Percentiles rank a stretch among this genome's conserved stretches.
phyloP scores from a whole-genome alignment of 2,113 vertebrate species.

The Poicephalus meyeri region DNA sequence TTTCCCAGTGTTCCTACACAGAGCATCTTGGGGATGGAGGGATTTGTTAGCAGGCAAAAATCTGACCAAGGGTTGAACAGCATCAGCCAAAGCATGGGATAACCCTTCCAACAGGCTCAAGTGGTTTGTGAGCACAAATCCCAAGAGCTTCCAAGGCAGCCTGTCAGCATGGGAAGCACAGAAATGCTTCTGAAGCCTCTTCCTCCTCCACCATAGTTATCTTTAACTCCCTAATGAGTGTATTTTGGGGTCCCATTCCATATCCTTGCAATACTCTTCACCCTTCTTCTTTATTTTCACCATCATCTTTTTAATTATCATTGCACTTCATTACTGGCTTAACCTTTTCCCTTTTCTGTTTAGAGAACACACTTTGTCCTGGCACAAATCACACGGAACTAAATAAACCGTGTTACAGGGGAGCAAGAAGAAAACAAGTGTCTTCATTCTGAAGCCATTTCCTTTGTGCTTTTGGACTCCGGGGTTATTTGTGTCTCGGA shows the following conservation, averaged over 20 bases:
- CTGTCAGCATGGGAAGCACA: background rate
- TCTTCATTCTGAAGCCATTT: slow-evolving; percentile 40
- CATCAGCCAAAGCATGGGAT: fast-evolving
- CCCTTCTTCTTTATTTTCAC: background rate
- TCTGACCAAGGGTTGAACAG: fast-evolving
- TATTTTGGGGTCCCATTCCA: background rate
- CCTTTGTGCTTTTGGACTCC: background rate
- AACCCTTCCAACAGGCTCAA: fast-evolving
- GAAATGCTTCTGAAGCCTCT: background rate
- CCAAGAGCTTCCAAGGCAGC: background rate
- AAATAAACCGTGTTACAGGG: slow-evolving; percentile 1
- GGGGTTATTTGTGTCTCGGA: background rate
- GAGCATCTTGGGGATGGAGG: background rate
- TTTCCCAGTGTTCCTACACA: fast-evolving
- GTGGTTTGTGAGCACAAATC: background rate
- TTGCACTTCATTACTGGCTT: background rate
- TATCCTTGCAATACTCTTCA: background rate
- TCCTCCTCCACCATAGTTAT: background rate
- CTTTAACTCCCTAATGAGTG: background rate
- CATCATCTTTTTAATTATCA: background rate
- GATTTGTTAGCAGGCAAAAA: background rate
- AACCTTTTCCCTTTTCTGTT: slow-evolving; percentile 6
- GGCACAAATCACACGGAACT: slow-evolving; percentile 35
- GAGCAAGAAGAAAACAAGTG: slow-evolving; percentile 40
- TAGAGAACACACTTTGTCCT: slow-evolving; percentile 8